These are phyloP conservation scores for Drosophila baimaii DNA, from an alignment of 1,140 invertebrate genomes.

Conservation along the genomic window DNA sequence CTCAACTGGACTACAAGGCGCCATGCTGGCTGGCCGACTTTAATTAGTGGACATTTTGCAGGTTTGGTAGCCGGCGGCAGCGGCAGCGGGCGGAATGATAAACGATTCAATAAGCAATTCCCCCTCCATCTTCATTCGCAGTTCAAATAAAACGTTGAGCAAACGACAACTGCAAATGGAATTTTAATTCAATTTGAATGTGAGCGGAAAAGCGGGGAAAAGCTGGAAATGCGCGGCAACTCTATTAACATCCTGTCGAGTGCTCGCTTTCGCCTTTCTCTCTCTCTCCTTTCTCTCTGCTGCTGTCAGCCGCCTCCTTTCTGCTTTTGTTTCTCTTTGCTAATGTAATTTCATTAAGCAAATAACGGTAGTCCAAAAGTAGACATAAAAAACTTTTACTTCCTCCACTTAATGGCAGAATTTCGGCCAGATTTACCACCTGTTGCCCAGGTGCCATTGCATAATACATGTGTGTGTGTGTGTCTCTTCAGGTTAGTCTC, in stretches of 20 bases:
- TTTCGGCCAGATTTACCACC: constrained; percentile 19
- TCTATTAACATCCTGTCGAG: constrained; percentile 66
- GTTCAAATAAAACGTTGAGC: constrained; percentile 55
- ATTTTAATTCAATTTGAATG: constrained; percentile 81
- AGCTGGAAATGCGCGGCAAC: constrained; percentile 24
- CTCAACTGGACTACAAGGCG: not conserved
- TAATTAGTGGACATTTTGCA: constrained; percentile 36
- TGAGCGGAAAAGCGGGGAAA: constrained; percentile 25
- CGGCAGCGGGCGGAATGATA: constrained; percentile 17
- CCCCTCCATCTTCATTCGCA: constrained; percentile 22
- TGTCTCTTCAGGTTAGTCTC: constrained; percentile 1
- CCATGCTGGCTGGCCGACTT: constrained; percentile 36
- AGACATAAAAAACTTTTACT: constrained; percentile 26
- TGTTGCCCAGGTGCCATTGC: constrained; percentile 29
- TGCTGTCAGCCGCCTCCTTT: too few species aligned
- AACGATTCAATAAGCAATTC: constrained; percentile 42
- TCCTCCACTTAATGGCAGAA: constrained; percentile 51
- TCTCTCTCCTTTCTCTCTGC: not conserved
- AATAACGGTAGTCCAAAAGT: constrained; percentile 19
- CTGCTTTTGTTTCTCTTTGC: constrained; percentile 40
- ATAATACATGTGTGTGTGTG: constrained; percentile 29
- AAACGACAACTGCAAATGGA: constrained; percentile 78
- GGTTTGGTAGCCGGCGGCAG: constrained; percentile 7
- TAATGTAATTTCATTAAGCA: constrained; percentile 75
- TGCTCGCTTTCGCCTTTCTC: not conserved